phyloP scores from a whole-genome alignment of 2,797 vertebrate genomes.

The Phoeniculus purpureus region DNA sequence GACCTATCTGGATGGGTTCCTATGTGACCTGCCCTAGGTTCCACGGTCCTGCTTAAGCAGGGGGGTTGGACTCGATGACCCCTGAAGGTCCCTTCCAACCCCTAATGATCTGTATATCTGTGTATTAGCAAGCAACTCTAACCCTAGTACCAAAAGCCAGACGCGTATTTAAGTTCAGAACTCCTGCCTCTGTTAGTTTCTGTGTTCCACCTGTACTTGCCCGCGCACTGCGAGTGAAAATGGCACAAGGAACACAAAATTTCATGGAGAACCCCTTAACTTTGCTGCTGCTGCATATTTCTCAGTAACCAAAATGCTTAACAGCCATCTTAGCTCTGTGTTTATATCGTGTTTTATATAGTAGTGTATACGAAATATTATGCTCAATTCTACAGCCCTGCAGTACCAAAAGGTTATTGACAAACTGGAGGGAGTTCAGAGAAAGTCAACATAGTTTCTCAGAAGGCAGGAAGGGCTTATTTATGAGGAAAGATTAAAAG shows the following conservation, averaged over 20 bases:
- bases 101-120: no score
- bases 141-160: background rate
- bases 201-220: background rate
- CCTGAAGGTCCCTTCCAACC: no score
- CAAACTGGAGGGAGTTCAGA: conserved; percentile 63
- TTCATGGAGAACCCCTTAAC: background rate
- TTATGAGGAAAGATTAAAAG: conserved; percentile 63
- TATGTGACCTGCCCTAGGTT: no score
- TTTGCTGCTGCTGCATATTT: background rate
- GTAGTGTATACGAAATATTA: background rate
- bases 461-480: conserved; percentile 63
- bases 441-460: conserved; percentile 47
- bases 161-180: background rate
- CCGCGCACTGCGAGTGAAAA: background rate
- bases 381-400: background rate
- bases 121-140: background rate
- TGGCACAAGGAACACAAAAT: background rate
- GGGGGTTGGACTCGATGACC: no score
- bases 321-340: background rate
- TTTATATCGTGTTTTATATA: background rate
- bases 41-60: no score
- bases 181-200: background rate
- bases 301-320: background rate
- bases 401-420: conserved; percentile 42
- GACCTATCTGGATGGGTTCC: no score